Percentiles rank a stretch among this genome's conserved stretches.
These are phyloP conservation scores for Strigops habroptila DNA, from an alignment of 2,113 vertebrate genomes.

Conservation along the genomic window DNA sequence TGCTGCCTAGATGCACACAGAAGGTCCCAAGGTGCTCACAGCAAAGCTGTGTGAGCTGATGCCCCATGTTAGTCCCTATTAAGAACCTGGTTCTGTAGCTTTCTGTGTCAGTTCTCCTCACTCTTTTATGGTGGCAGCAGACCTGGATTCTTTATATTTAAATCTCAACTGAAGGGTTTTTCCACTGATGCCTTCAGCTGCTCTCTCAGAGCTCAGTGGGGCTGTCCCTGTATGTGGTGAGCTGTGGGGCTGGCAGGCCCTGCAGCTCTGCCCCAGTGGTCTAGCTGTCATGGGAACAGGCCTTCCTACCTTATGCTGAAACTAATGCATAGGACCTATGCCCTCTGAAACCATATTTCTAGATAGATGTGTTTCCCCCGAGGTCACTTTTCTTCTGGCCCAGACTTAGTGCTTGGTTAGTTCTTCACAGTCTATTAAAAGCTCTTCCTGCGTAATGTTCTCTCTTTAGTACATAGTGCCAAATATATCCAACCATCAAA, in stretches of 20 bases:
- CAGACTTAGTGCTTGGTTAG: background rate
- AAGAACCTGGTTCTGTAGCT: background rate
- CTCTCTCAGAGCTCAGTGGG: fast-evolving
- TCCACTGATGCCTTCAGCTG: fast-evolving
- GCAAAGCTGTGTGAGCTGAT: background rate
- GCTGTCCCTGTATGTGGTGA: background rate
- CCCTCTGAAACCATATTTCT: background rate
- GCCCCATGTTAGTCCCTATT: background rate
- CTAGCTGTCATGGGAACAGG: background rate
- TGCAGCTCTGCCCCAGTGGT: background rate
- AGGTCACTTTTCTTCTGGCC: background rate
- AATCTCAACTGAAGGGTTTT: background rate
- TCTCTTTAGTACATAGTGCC: background rate
- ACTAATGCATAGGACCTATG: background rate
- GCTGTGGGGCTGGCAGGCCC: background rate
- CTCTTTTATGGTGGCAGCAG: background rate
- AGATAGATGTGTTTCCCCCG: background rate
- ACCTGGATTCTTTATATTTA: background rate
- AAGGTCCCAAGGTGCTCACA: background rate
- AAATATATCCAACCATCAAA: background rate
- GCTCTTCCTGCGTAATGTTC: background rate
- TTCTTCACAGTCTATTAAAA: background rate
- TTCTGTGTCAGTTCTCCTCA: background rate
- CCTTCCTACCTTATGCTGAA: background rate
- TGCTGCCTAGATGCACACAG: background rate